Evolutionary conservation across 2,888 invertebrate genomes (phyloP).

Genomic region (Muschampia plurimacula): DNA sequence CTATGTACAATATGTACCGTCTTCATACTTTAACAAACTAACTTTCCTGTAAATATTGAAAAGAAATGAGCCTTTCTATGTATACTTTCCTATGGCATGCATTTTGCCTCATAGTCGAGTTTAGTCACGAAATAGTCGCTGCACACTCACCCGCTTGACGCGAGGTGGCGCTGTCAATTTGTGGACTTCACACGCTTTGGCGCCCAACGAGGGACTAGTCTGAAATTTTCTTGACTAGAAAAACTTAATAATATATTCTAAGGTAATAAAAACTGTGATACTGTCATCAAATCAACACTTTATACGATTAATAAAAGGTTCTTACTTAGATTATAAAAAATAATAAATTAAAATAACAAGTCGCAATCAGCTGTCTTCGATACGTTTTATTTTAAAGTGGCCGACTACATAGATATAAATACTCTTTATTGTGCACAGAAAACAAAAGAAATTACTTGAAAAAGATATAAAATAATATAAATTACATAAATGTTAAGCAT

Average conservation of each 20-base stretch:
- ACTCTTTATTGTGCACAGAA: no score
- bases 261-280: neutral
- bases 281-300: no score
- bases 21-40: no score
- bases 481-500: no score
- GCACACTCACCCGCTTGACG: constrained; percentile 55
- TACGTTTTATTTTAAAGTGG: no score
- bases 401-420: no score
- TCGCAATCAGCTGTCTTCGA: neutral
- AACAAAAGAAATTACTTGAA: no score
- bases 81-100: constrained; percentile 39
- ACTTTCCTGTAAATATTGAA: no score
- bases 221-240: neutral
- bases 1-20: no score
- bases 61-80: neutral
- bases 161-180: constrained; percentile 78
- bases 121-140: constrained; percentile 70
- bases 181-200: constrained; percentile 61
- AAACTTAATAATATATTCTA: neutral
- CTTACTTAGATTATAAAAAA: no score
- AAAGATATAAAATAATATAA: no score
- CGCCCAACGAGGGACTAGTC: constrained; percentile 57
- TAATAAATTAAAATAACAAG: no score
- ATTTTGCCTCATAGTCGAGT: constrained; percentile 63
- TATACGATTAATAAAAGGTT: neutral